Evolutionary conservation across 2,113 vertebrate genomes (phyloP).

Genomic region (Megaceryle maxima): DNA sequence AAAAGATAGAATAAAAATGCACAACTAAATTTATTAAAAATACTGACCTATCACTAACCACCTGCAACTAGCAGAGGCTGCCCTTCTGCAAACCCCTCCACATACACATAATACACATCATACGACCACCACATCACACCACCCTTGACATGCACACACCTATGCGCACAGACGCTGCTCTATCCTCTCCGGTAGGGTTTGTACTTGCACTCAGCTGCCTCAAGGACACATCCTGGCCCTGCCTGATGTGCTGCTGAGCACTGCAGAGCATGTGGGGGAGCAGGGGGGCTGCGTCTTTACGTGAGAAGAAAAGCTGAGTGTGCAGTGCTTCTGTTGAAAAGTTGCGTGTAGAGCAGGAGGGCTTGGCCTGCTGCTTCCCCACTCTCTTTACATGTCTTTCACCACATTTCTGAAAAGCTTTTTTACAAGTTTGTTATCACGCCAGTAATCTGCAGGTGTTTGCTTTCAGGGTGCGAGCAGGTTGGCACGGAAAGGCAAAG

Average conservation of each 20-base stretch:
- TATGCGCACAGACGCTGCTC: fast-evolving
- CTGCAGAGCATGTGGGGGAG: fast-evolving
- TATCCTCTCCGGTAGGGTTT: background rate
- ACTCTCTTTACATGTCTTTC: background rate
- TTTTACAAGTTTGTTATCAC: background rate
- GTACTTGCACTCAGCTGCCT: background rate
- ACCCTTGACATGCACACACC: fast-evolving
- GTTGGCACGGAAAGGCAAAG: background rate
- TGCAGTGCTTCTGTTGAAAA: fast-evolving
- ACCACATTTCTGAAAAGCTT: background rate
- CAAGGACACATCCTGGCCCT: background rate
- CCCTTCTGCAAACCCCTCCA: background rate
- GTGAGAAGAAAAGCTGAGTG: fast-evolving
- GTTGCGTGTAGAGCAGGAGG: background rate
- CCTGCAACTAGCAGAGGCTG: background rate
- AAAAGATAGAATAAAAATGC: background rate
- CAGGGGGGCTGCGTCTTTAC: background rate
- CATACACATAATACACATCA: too few relatives aligned
- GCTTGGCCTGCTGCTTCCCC: background rate
- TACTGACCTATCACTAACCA: background rate
- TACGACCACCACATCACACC: fast-evolving
- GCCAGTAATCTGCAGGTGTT: background rate
- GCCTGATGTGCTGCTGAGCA: background rate
- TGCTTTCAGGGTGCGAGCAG: background rate
- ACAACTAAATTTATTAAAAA: background rate